These are phyloP conservation scores for Cistogaster globosa DNA, from an alignment of 2,888 invertebrate species.

Conservation along the genomic window DNA sequence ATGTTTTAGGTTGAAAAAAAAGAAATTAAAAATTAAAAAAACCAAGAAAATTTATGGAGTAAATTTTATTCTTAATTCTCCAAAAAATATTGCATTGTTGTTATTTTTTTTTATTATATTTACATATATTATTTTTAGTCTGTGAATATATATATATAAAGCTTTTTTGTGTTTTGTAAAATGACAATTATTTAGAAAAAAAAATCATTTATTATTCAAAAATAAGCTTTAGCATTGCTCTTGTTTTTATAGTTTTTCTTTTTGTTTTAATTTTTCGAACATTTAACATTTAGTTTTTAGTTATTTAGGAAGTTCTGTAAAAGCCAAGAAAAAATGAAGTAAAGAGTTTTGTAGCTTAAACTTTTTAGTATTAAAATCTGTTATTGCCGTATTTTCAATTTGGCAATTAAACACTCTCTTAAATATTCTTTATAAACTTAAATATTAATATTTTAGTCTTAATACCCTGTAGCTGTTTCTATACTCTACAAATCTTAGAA, in stretches of 20 bases:
- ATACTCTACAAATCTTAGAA: too few relatives aligned
- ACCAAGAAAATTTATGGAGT: neutral
- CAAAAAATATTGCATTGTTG: neutral
- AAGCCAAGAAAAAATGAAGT: neutral
- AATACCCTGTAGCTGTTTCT: too few relatives aligned
- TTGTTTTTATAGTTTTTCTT: neutral
- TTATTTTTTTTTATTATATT: neutral
- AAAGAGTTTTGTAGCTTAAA: neutral
- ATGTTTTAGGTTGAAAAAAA: slow-evolving; percentile 29
- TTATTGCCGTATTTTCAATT: too few relatives aligned
- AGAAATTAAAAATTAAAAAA: too few relatives aligned
- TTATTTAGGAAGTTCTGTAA: neutral
- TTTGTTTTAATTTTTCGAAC: neutral
- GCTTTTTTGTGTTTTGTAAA: slow-evolving; percentile 4
- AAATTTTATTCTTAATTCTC: neutral
- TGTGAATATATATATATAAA: neutral
- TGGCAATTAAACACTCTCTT: too few relatives aligned
- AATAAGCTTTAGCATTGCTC: slow-evolving; percentile 52
- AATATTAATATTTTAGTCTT: too few relatives aligned
- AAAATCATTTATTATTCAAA: neutral
- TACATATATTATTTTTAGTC: neutral
- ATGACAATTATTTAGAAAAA: neutral
- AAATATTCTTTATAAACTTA: too few relatives aligned
- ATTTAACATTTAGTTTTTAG: slow-evolving; percentile 5
- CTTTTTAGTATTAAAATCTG: neutral